These are phyloP conservation scores for Hymenopus coronatus DNA, from an alignment of 2,888 invertebrate genomes.

Conservation along the genomic window DNA sequence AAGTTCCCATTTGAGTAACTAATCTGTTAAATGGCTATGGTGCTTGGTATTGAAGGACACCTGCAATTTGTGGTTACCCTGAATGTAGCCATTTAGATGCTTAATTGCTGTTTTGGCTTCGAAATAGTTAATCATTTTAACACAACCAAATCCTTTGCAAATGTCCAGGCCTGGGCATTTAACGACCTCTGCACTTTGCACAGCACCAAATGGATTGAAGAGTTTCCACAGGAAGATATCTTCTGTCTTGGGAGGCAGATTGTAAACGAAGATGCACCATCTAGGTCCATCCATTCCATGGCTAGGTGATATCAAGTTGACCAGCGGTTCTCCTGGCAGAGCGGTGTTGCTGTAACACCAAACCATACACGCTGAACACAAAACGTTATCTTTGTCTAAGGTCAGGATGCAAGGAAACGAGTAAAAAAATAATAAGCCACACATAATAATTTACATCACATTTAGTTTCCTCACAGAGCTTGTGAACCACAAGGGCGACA, in stretches of 20 bases:
- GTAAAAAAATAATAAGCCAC: neutral
- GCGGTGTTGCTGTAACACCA: constrained; percentile 67
- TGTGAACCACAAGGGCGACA: neutral
- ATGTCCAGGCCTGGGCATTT: constrained; percentile 95
- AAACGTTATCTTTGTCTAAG: neutral
- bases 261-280: constrained; percentile 92
- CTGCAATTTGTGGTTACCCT: constrained; percentile 93
- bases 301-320: constrained; percentile 77
- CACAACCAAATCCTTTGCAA: constrained; percentile 97
- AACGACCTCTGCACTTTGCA: constrained; percentile 95
- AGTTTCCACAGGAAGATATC: constrained; percentile 91
- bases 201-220: constrained; percentile 96
- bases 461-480: constrained; percentile 19
- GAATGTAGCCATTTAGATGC: constrained; percentile 92
- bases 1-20: constrained; percentile 26
- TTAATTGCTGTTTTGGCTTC: constrained; percentile 95
- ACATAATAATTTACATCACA: neutral
- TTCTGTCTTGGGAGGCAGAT: constrained; percentile 87
- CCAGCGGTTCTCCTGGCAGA: constrained; percentile 74
- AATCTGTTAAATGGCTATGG: constrained; percentile 53
- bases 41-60: constrained; percentile 96
- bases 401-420: neutral
- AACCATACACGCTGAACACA: constrained; percentile 26
- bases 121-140: constrained; percentile 98
- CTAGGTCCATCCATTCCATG: constrained; percentile 85